These are phyloP conservation scores for Zaprionus davidi DNA, from an alignment of 1,140 invertebrate species.

Conservation along the genomic window DNA sequence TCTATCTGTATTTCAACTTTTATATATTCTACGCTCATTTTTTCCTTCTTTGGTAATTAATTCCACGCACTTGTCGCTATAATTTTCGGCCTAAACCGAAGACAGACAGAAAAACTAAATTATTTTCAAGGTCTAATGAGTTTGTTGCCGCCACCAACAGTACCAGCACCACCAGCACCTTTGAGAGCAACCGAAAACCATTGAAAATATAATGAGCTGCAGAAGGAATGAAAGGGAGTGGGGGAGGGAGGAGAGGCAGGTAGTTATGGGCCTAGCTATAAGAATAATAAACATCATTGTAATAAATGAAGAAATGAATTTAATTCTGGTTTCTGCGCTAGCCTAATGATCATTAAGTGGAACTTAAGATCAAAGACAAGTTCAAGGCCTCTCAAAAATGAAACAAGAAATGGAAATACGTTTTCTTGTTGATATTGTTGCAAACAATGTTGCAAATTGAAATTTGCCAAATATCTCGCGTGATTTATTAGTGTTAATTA, in stretches of 20 bases:
- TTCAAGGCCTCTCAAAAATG: conserved; percentile 61
- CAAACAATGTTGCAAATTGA: conserved; percentile 57
- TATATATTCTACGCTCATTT: conserved; percentile 20
- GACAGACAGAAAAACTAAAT: conserved; percentile 8
- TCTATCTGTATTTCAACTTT: conserved; percentile 34
- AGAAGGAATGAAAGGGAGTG: neutral
- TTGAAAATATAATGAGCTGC: conserved; percentile 66
- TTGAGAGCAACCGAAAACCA: conserved; percentile 31
- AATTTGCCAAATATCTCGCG: conserved; percentile 45
- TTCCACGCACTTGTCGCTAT: conserved; percentile 76
- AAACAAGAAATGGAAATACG: conserved; percentile 28
- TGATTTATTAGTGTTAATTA: conserved; percentile 82
- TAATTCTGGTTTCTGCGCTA: conserved; percentile 41
- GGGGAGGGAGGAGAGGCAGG: neutral
- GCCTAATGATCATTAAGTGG: conserved; percentile 27
- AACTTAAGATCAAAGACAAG: conserved; percentile 31
- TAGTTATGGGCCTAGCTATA: conserved; percentile 35
- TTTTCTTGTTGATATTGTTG: conserved; percentile 6
- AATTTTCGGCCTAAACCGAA: conserved; percentile 62
- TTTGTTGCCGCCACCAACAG: conserved; percentile 59
- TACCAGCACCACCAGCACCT: neutral
- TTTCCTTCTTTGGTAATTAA: conserved; percentile 65
- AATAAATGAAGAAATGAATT: conserved; percentile 76
- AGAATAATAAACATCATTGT: conserved; percentile 77
- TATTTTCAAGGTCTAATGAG: conserved; percentile 79